Evolutionary conservation across 2,113 vertebrate species (phyloP), one percentile per base, ranked within the genome.

Genomic region (Notechis scutatus): DNA sequence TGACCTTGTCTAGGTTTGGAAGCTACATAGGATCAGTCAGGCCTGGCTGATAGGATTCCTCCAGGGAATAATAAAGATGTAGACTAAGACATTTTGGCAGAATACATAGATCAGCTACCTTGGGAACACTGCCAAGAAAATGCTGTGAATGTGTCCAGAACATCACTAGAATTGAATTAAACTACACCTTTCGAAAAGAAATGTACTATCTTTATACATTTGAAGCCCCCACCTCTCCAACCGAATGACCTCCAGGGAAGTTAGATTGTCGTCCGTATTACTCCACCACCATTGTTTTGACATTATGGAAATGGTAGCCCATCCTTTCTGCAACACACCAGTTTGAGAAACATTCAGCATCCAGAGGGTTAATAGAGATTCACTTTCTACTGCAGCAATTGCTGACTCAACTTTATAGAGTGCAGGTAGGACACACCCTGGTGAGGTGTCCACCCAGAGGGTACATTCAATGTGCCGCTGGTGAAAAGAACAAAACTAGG

Each of bases 341-440:
- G 14, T 7, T n/a, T 85, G 8, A 56, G 23, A 39, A 55, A 85
- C 7, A 50, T 45, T 1, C 26, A 39, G 39, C 69, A 59, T 57
- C 42, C 1, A 64, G n/a, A 24, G 64, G 20, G 74, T 90, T 92
- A 87, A 89, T 26, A 20, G 88, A 45, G 26, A 86, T 87, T 88
- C 85, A 3, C 39, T 12, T 89, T 45, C 45, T 55, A 20, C 56
- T 39, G 52, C 20, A 34, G 47, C n/a, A 88, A 59, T 39, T 56
- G 88, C 88, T 90, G 88, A 87, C 34, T 91, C 93, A 88, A 74
- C 59, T 50, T 57, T 47, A 39, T 89, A n/a, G 81, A 87, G 81
- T 39, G 39, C 34, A 89, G 50, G 64, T 85, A 9, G 26, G 74
- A 85, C 74, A 61, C 88, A 52, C 93, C 93, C 93, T 69, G 45